Evolutionary conservation across 1,140 invertebrate species (phyloP).

Genomic region (Rhynchophorus ferrugineus): DNA sequence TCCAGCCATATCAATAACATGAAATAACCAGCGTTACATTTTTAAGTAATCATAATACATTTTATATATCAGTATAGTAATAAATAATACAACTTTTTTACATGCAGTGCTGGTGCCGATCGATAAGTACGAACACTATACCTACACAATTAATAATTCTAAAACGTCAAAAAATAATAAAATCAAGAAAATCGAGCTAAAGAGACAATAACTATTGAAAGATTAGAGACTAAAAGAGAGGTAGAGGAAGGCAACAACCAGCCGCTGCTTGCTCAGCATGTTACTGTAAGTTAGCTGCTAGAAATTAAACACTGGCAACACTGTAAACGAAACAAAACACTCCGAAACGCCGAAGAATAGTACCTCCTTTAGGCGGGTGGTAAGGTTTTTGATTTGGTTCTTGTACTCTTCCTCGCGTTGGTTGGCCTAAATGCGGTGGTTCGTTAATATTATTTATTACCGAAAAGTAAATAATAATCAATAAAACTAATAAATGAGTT

Average conservation of each 20-base stretch:
- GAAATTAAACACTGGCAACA: constrained; percentile 9
- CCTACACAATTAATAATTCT: no score
- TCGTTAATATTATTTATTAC: no score
- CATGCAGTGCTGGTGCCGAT: no score
- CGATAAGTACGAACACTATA: no score
- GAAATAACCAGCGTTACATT: no score
- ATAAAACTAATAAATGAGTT: no score
- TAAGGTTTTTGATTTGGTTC: constrained; percentile 99
- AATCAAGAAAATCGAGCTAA: not conserved
- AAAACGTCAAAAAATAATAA: not conserved
- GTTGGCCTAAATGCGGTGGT: constrained; percentile 87
- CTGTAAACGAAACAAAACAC: constrained; percentile 17
- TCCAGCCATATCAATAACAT: no score
- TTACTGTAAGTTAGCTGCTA: constrained; percentile 12
- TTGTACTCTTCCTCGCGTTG: constrained; percentile 99
- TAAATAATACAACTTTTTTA: no score
- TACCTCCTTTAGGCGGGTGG: constrained; percentile 98
- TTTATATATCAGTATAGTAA: no score
- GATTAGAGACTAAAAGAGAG: not conserved
- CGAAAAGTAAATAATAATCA: no score
- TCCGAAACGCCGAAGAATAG: constrained; percentile 32
- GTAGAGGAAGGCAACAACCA: not conserved
- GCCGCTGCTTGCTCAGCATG: not conserved
- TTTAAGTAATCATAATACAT: no score
- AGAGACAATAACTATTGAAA: not conserved